Evolutionary conservation across 1,140 invertebrate genomes (phyloP).

Genomic region (Drosophila lacertosa): DNA sequence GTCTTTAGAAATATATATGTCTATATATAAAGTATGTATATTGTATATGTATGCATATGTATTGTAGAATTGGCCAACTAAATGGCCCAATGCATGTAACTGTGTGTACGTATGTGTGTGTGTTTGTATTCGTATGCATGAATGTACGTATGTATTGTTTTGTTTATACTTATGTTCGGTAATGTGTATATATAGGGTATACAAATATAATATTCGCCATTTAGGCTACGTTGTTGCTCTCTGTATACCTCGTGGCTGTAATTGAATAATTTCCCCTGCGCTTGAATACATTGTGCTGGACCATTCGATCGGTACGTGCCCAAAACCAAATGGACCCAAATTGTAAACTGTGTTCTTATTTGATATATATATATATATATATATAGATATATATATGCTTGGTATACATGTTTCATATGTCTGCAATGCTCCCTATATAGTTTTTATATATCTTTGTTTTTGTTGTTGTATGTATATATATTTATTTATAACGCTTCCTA

Average conservation of each 20-base stretch:
- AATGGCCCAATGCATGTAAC: constrained; percentile 7
- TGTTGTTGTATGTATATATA: constrained; percentile 43
- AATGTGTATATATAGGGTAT: constrained; percentile 47
- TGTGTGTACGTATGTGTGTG: constrained; percentile 5
- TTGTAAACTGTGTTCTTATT: constrained; percentile 29
- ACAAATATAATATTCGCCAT: constrained; percentile 67
- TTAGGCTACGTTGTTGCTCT: constrained; percentile 58
- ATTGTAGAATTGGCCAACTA: constrained; percentile 37
- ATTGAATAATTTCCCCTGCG: constrained; percentile 61
- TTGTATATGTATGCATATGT: constrained; percentile 42
- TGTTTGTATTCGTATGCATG: constrained; percentile 10
- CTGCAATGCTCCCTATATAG: constrained; percentile 72
- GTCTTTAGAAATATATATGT: constrained; percentile 64
- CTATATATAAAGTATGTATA: constrained; percentile 40
- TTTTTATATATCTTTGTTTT: constrained; percentile 29
- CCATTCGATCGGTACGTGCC: background rate
- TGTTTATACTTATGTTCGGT: constrained; percentile 13
- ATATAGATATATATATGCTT: constrained; percentile 20
- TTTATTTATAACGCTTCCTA: constrained; percentile 17
- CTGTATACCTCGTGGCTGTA: constrained; percentile 55
- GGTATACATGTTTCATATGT: constrained; percentile 59
- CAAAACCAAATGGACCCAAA: constrained; percentile 8
- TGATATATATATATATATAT: constrained; percentile 38
- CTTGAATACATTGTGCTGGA: constrained; percentile 25
- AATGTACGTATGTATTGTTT: constrained; percentile 28